Evolutionary conservation across 2,888 invertebrate species (phyloP).

Genomic region (Diaphora mendica): DNA sequence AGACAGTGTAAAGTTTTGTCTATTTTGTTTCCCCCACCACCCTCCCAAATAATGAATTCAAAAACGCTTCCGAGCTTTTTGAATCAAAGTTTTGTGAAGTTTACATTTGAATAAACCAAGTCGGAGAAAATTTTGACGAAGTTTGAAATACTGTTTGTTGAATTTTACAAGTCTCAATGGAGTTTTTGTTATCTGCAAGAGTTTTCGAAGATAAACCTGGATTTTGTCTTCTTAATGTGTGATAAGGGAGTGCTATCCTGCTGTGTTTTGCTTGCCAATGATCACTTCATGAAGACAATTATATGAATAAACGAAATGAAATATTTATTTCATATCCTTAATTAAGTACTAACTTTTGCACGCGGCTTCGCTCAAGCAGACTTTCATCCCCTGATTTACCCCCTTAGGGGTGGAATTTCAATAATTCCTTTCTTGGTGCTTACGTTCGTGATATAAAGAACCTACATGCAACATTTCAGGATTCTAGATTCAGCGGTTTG

Average conservation of each 20-base stretch:
- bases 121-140: neutral
- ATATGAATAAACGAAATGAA: too few relatives aligned
- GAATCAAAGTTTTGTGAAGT: neutral
- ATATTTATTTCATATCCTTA: too few relatives aligned
- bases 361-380: too few relatives aligned
- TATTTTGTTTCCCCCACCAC: neutral
- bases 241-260: neutral
- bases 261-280: neutral
- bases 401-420: too few relatives aligned
- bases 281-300: neutral
- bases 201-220: neutral
- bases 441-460: too few relatives aligned
- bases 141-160: neutral
- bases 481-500: too few relatives aligned
- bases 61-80: conserved; percentile 10
- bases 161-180: conserved; percentile 3
- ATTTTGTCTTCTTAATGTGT: neutral
- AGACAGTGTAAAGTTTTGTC: conserved; percentile 3
- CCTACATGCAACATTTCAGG: too few relatives aligned
- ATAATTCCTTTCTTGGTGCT: too few relatives aligned
- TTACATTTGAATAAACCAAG: conserved; percentile 14
- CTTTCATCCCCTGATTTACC: too few relatives aligned
- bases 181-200: neutral
- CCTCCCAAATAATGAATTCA: conserved; percentile 4
- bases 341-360: too few relatives aligned